Conservation (phyloP, 2,888 invertebrate species). For the Dasysyrphus albostriatus region DNA sequence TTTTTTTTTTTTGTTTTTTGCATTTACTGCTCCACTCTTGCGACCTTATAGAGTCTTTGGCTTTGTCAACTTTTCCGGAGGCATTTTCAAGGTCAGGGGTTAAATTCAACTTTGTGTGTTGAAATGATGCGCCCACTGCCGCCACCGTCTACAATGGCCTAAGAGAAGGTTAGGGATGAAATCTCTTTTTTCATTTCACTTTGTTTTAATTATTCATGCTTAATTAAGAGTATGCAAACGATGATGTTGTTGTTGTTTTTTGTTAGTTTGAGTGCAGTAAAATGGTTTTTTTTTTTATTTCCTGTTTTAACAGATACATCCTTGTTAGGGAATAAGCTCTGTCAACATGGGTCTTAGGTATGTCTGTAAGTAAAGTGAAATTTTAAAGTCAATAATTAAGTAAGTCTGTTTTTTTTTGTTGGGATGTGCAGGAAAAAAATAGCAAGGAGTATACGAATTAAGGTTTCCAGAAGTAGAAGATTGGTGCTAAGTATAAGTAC, state of each 20-base stretch:
- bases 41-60: constrained; percentile 14
- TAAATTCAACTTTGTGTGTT: constrained; percentile 52
- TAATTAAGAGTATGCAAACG: constrained; percentile 67
- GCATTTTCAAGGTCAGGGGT: constrained; percentile 58
- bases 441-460: not conserved
- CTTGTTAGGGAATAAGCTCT: not conserved
- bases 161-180: constrained; percentile 6
- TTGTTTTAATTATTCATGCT: constrained; percentile 66
- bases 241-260: constrained; percentile 16
- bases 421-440: not conserved
- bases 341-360: not conserved
- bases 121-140: not conserved
- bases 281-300: constrained; percentile 9
- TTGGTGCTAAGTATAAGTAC: too few relatives aligned
- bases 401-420: not conserved
- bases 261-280: constrained; percentile 43
- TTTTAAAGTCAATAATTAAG: not conserved
- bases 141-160: not conserved
- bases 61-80: constrained; percentile 56
- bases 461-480: too few relatives aligned
- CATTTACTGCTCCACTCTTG: not conserved
- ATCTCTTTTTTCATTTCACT: constrained; percentile 26
- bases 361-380: not conserved
- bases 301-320: not conserved
- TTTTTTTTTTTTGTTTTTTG: not conserved